phyloP scores from a whole-genome alignment of 2,888 invertebrate genomes.

The Escarpia spicata region DNA sequence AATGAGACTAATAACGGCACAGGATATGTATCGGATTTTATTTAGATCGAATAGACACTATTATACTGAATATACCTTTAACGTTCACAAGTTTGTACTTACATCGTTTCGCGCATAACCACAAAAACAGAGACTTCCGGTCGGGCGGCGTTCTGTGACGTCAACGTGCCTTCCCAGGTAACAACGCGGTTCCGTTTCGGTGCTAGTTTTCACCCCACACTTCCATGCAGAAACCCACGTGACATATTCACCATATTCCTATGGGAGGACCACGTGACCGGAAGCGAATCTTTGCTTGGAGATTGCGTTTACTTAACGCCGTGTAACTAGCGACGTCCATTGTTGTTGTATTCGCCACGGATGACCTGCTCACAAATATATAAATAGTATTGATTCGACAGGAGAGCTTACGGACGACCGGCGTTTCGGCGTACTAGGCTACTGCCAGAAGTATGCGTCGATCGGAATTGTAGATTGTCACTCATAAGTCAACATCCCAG shows the following conservation, averaged over 20 bases:
- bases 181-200: background rate
- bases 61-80: no score
- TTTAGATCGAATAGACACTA: no score
- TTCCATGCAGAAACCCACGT: no score
- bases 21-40: no score
- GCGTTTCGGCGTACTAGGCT: background rate
- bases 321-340: background rate
- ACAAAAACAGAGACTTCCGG: background rate
- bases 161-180: background rate
- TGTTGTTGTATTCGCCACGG: background rate
- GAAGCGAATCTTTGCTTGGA: no score
- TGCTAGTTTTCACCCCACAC: background rate
- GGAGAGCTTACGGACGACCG: background rate
- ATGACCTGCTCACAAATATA: background rate
- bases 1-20: no score
- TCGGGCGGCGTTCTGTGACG: background rate
- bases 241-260: no score
- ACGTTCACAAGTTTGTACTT: background rate
- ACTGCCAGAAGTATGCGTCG: background rate
- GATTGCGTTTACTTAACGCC: background rate
- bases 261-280: no score
- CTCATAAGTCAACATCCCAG: background rate
- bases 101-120: background rate
- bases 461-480: constrained; percentile 3
- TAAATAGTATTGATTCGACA: background rate